phyloP scores from a whole-genome alignment of 2,113 vertebrate genomes.

The Hirundichthys speculiger region DNA sequence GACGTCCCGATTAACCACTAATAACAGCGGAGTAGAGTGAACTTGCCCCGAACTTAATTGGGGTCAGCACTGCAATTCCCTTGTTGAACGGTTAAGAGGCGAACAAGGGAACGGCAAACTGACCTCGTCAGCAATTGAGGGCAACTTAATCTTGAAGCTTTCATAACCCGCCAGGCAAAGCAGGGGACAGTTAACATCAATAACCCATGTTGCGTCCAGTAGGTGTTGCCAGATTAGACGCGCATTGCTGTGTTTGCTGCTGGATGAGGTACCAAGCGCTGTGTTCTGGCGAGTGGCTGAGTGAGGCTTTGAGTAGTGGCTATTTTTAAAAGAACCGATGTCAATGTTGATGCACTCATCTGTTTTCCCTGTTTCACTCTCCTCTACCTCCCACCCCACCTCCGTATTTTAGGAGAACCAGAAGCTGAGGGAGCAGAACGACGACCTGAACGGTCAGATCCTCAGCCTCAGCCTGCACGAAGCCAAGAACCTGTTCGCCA shows the following conservation, averaged over 20 bases:
- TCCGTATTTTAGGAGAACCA: slow-evolving; percentile 88
- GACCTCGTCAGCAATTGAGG: slow-evolving; percentile 42
- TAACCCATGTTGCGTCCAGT: slow-evolving; percentile 58
- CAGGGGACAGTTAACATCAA: slow-evolving; percentile 60
- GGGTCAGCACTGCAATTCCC: slow-evolving; percentile 44
- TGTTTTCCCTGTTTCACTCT: slow-evolving; percentile 3
- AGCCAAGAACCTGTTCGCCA: slow-evolving; percentile 96
- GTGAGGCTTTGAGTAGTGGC: slow-evolving; percentile 55
- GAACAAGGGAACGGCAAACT: slow-evolving; percentile 43
- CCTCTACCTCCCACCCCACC: neutral
- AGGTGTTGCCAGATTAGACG: slow-evolving; percentile 27
- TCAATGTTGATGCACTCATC: neutral
- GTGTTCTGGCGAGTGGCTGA: slow-evolving; percentile 23
- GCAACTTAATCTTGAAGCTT: slow-evolving; percentile 52
- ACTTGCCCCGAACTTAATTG: slow-evolving; percentile 32
- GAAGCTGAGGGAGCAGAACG: slow-evolving; percentile 95
- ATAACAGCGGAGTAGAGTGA: slow-evolving; percentile 57
- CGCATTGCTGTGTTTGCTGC: slow-evolving; percentile 51
- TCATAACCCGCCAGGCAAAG: slow-evolving; percentile 50
- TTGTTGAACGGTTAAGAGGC: slow-evolving; percentile 22
- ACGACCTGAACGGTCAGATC: slow-evolving; percentile 96
- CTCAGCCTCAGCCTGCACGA: slow-evolving; percentile 95
- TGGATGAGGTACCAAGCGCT: slow-evolving; percentile 24
- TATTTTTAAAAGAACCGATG: neutral
- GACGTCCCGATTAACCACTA: slow-evolving; percentile 68